These are phyloP conservation scores for Lordiphosa stackelbergi DNA, from an alignment of 1,140 invertebrate species.

Conservation along the genomic window DNA sequence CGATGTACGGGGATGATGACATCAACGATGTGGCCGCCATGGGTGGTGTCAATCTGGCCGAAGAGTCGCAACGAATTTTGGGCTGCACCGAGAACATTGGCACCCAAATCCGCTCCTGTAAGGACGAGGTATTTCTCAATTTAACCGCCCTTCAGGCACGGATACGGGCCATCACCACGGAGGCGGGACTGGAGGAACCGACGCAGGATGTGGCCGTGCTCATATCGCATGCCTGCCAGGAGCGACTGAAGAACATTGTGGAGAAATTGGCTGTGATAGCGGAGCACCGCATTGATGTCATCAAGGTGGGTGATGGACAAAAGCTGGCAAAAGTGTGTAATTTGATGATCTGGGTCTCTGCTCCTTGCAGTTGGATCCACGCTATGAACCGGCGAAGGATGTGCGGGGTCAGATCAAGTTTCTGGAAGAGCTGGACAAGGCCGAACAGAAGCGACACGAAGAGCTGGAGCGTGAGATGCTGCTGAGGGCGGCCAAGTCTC, in stretches of 20 bases:
- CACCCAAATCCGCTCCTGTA: slow-evolving; percentile 96
- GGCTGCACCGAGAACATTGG: slow-evolving; percentile 97
- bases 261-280: slow-evolving; percentile 96
- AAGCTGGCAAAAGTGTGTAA: not conserved
- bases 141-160: slow-evolving; percentile 86
- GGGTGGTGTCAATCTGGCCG: slow-evolving; percentile 98
- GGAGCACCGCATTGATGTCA: slow-evolving; percentile 94
- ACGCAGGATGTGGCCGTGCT: slow-evolving; percentile 91
- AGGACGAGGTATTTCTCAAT: slow-evolving; percentile 94
- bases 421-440: slow-evolving; percentile 94
- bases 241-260: slow-evolving; percentile 92
- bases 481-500: slow-evolving; percentile 94
- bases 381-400: slow-evolving; percentile 94
- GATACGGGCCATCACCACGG: slow-evolving; percentile 85
- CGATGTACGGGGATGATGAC: slow-evolving; percentile 90
- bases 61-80: slow-evolving; percentile 96
- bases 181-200: slow-evolving; percentile 92
- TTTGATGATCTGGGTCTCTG: not conserved
- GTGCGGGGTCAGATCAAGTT: slow-evolving; percentile 96
- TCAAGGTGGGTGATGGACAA: slow-evolving; percentile 83
- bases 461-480: slow-evolving; percentile 96
- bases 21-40: slow-evolving; percentile 99
- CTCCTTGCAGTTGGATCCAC: slow-evolving; percentile 84
- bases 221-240: slow-evolving; percentile 96
- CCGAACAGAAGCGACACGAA: slow-evolving; percentile 95